Conservation (phyloP, 2,888 invertebrate genomes). For the Fragum sueziense region DNA sequence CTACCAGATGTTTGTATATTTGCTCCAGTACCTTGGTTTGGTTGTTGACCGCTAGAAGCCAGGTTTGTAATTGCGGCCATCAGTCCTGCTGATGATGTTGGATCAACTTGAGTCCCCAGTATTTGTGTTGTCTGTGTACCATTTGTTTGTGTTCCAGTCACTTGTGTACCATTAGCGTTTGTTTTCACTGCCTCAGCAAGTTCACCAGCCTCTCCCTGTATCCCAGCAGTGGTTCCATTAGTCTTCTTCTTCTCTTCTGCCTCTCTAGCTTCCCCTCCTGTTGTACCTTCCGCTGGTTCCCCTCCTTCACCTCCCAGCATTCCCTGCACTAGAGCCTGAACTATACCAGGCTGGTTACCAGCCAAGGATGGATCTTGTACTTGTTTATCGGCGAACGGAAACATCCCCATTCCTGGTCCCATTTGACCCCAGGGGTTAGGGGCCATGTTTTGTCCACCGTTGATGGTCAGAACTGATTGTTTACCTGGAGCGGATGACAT, state of each 20-base stretch:
- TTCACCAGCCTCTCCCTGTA: neutral
- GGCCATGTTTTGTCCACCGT: slow-evolving; percentile 27
- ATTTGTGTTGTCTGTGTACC: neutral
- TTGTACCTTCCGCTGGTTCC: slow-evolving; percentile 14
- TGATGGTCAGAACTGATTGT: slow-evolving; percentile 37
- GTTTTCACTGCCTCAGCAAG: neutral
- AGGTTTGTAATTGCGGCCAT: neutral
- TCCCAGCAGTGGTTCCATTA: neutral
- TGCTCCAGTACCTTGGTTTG: neutral
- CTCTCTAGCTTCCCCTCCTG: slow-evolving; percentile 17
- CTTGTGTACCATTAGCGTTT: neutral
- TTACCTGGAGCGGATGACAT: neutral
- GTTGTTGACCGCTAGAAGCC: neutral
- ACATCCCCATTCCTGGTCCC: slow-evolving; percentile 6
- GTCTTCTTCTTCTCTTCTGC: slow-evolving; percentile 19
- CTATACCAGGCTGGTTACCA: slow-evolving; percentile 29
- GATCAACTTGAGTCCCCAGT: neutral
- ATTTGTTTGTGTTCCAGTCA: neutral
- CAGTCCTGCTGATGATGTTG: slow-evolving; percentile 2
- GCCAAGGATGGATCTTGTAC: slow-evolving; percentile 20
- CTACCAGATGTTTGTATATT: neutral
- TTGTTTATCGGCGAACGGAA: slow-evolving; percentile 3
- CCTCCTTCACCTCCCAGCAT: slow-evolving; percentile 16
- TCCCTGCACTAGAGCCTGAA: slow-evolving; percentile 39
- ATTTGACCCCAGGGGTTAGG: slow-evolving; percentile 15